Evolutionary conservation across 2,888 invertebrate genomes (phyloP).

Genomic region (Mimachlamys varia): DNA sequence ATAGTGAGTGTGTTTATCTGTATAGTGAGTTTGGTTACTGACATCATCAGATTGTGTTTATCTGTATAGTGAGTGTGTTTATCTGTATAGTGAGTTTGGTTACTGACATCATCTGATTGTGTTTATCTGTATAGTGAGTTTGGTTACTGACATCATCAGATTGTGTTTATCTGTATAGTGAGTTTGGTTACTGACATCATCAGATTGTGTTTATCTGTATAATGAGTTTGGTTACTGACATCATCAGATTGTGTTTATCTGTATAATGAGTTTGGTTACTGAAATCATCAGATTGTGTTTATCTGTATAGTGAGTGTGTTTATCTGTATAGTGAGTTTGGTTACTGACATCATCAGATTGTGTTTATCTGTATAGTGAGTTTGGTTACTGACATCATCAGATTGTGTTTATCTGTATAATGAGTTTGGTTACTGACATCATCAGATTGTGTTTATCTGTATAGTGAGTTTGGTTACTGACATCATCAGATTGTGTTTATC

Average conservation of each 20-base stretch:
- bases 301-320: too few relatives aligned
- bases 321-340: not conserved
- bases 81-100: not conserved
- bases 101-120: not conserved
- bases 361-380: not conserved
- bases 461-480: not conserved
- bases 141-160: not conserved
- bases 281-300: not conserved
- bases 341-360: not conserved
- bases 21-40: not conserved
- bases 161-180: not conserved
- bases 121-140: not conserved
- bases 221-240: not conserved
- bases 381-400: not conserved
- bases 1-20: not conserved
- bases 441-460: slow-evolving; percentile 6
- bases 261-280: not conserved
- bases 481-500: slow-evolving; percentile 4
- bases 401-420: slow-evolving; percentile 9
- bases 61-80: too few relatives aligned
- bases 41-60: not conserved
- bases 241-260: slow-evolving; percentile 11
- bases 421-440: not conserved
- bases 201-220: slow-evolving; percentile 9
- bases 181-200: not conserved